A percentile compares a stretch with the other conserved stretches of the same genome.
These are phyloP conservation scores for Apis laboriosa DNA, from an alignment of 1,140 invertebrate species.

Conservation along the genomic window DNA sequence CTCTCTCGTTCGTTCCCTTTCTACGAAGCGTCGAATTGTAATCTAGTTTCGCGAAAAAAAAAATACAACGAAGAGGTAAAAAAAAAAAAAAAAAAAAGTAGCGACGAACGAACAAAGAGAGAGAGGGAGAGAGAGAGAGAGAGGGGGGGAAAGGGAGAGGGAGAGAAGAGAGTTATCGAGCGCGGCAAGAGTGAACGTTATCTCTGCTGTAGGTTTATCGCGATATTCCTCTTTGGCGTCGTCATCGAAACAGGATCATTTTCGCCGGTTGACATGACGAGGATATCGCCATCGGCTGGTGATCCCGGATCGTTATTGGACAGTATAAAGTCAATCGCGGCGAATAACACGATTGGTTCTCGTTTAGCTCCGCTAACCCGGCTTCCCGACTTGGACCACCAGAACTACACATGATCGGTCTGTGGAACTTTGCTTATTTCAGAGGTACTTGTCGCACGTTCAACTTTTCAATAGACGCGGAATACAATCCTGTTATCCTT, in stretches of 20 bases:
- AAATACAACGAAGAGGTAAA: neutral
- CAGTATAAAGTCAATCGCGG: constrained; percentile 34
- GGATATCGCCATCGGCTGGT: constrained; percentile 44
- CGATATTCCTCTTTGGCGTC: constrained; percentile 45
- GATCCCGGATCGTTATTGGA: constrained; percentile 45
- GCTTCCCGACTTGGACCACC: constrained; percentile 19
- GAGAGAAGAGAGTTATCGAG: constrained; percentile 4
- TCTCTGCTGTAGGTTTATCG: constrained; percentile 47
- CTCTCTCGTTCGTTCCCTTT: constrained; percentile 1
- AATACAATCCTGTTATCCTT: neutral
- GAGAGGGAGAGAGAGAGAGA: neutral
- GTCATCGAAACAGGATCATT: constrained; percentile 50
- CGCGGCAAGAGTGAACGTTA: constrained; percentile 46
- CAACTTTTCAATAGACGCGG: constrained; percentile 20
- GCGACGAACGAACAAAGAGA: neutral
- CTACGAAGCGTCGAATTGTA: constrained; percentile 47
- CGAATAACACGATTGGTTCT: constrained; percentile 41
- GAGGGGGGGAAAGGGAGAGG: neutral
- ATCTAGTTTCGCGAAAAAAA: constrained; percentile 27
- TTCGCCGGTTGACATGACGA: constrained; percentile 46
- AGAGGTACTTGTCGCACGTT: constrained; percentile 38
- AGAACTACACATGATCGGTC: constrained; percentile 36
- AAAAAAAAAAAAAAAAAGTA: constrained; percentile 7
- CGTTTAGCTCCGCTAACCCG: constrained; percentile 26
- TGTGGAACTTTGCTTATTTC: constrained; percentile 51